phyloP scores from a whole-genome alignment of 2,113 vertebrate species.

The Poeciliopsis occidentalis region DNA sequence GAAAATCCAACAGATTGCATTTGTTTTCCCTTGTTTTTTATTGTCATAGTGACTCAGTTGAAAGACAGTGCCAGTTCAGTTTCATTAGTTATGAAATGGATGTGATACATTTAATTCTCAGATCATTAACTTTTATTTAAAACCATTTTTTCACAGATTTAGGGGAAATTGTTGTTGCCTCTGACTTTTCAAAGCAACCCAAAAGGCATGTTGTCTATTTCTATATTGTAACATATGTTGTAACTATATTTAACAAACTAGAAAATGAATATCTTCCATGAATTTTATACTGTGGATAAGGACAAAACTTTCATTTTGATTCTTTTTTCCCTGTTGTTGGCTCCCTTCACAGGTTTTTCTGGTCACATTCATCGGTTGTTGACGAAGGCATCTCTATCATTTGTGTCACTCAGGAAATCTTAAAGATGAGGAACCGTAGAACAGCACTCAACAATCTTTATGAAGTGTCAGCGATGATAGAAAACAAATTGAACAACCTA shows the following conservation, averaged over 20 bases:
- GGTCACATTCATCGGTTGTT: not conserved
- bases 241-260: not conserved
- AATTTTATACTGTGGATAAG: not conserved
- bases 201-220: not conserved
- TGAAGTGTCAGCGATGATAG: no score
- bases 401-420: not conserved
- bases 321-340: no score
- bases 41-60: slow-evolving; percentile 6
- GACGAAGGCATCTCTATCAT: slow-evolving; percentile 17
- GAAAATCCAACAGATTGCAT: not conserved
- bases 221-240: not conserved
- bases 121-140: slow-evolving; percentile 3
- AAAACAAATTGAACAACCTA: no score
- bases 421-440: not conserved
- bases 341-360: not conserved
- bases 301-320: no score
- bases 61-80: slow-evolving; percentile 5
- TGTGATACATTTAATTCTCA: slow-evolving; percentile 23
- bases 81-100: not conserved
- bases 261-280: not conserved
- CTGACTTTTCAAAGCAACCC: no score
- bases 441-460: no score
- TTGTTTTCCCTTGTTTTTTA: not conserved
- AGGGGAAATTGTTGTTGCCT: not conserved
- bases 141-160: not conserved